These are phyloP conservation scores for Artibeus jamaicensis DNA, from an alignment of 2,797 vertebrate species.

Conservation along the genomic window DNA sequence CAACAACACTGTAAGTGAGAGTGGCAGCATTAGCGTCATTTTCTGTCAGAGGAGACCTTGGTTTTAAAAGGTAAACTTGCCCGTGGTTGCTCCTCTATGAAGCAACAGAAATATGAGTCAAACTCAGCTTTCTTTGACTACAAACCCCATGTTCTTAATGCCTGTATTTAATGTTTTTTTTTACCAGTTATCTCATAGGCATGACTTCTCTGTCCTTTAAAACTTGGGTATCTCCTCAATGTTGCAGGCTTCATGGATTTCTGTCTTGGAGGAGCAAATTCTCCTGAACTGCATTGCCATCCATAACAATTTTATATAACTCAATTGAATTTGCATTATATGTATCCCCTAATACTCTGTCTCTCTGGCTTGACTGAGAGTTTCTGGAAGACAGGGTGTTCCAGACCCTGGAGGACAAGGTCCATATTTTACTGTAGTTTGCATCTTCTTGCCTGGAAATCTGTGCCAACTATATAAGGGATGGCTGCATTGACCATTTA, in stretches of 20 bases:
- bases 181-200: neutral
- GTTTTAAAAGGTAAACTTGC: neutral
- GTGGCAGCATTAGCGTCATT: neutral
- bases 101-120: neutral
- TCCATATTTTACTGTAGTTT: neutral
- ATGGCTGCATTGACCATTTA: neutral
- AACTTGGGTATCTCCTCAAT: neutral
- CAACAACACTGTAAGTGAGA: neutral
- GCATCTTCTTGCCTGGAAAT: neutral
- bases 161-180: neutral
- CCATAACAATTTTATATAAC: conserved; percentile 7
- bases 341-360: neutral
- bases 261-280: conserved; percentile 24
- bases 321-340: neutral
- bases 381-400: neutral
- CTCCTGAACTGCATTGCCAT: neutral
- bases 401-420: no score
- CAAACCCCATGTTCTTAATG: neutral
- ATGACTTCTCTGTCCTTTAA: neutral
- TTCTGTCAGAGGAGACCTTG: neutral
- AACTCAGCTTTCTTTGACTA: neutral
- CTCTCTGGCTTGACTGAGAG: neutral
- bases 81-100: neutral
- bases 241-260: neutral
- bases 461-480: neutral